Evolutionary conservation across 92 coral and sea anemone species (phyloP), one percentile per base, ranked within the genome.

Genomic region (Palythoa heliodiscus): DNA sequence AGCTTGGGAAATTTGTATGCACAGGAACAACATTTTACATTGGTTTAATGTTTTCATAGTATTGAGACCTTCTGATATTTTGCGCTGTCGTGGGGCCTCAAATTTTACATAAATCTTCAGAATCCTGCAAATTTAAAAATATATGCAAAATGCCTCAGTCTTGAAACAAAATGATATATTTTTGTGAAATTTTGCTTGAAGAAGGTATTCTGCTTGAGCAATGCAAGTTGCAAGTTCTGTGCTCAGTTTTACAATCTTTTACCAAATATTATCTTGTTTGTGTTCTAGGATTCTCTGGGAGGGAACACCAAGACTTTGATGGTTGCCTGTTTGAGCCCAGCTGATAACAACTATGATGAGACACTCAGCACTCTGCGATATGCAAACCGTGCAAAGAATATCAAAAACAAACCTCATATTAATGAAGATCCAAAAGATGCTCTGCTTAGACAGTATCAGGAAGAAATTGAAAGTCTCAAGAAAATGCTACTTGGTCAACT

Each of bases 381-480:
- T 89, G 99, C 99, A 19, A 96, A 96, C 89, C 89, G 99, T 35
- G 99, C 99, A 7, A 96, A 96, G 86, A 93, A 96, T 83, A 96
- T 96, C 86, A 96, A 94, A 87, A 96, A 96, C 79, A 96, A 96
- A 83, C 99, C 99, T 4, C 93, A 96, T 89, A 93, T 96, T 38
- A 96, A 96, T 81, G 98, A 94, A 70, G 99, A 96, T 63, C 99
- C 99, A 8, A 96, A 96, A 63, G 99, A 96, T 91, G 99, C 99
- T 11, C 86, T 96, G 78, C 84, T 96, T 23, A 70, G 99, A 61
- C 91, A 96, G 77, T 96, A 92, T 75, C 91, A 94, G 70, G 97
- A 90, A 61, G 99, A 96, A 72, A 96, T 96, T 25, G 95, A 92
- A 67, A 94, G 93, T 70, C 89, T 96, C 23, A 96, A 96, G 83